A percentile compares a stretch with the other conserved stretches of the same genome.
These are phyloP conservation scores for Agriopis marginaria DNA, from an alignment of 2,888 invertebrate species.

Conservation along the genomic window DNA sequence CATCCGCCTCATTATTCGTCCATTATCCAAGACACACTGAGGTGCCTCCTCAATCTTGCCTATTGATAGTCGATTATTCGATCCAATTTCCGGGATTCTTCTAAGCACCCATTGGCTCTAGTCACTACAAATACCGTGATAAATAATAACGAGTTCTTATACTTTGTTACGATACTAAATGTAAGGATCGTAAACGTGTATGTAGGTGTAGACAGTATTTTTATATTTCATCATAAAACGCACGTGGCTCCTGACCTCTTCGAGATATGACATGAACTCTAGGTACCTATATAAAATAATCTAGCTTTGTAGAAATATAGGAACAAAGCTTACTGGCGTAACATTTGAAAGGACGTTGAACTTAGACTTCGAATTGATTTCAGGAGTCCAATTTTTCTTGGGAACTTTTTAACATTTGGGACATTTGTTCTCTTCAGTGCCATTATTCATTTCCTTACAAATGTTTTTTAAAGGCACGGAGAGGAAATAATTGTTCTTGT, in stretches of 20 bases:
- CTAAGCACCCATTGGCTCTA: conserved; percentile 24
- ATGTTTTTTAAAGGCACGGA: background rate
- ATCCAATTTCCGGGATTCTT: conserved; percentile 35
- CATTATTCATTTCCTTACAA: conserved; percentile 18
- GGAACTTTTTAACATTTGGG: conserved; percentile 11
- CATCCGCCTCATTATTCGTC: conserved; percentile 39
- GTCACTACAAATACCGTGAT: conserved; percentile 23
- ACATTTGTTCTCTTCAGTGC: conserved; percentile 18
- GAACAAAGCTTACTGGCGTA: conserved; percentile 21
- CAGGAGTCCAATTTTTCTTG: conserved; percentile 23
- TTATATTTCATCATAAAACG: conserved; percentile 73
- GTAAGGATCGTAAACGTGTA: conserved; percentile 59
- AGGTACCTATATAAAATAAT: conserved; percentile 7
- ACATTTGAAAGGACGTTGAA: conserved; percentile 22
- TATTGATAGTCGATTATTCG: conserved; percentile 40
- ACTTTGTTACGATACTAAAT: conserved; percentile 50
- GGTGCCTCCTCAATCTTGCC: conserved; percentile 38
- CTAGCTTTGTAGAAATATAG: background rate
- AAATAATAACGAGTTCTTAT: conserved; percentile 40
- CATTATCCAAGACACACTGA: conserved; percentile 38
- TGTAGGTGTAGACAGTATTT: conserved; percentile 54
- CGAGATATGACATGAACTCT: conserved; percentile 46
- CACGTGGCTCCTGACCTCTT: conserved; percentile 62
- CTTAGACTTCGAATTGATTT: conserved; percentile 23
- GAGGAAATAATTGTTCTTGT: conserved; percentile 10